Evolutionary conservation across 2,888 invertebrate species (phyloP), one percentile per base, ranked within the genome.

Genomic region (Dasysyrphus albostriatus): DNA sequence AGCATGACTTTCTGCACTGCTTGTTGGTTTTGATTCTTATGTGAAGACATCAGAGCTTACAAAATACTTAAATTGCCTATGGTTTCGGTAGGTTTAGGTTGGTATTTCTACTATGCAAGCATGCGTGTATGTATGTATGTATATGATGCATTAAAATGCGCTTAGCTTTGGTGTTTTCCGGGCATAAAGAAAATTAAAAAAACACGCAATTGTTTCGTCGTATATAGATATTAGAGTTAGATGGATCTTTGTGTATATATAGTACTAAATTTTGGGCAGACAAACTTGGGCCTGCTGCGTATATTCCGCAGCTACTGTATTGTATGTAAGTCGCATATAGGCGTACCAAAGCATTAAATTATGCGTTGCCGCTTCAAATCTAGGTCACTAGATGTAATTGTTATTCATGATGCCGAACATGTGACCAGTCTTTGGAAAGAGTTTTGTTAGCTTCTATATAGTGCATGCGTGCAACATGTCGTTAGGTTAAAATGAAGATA

Each of bases 361-460:
- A 83, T 83, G 87, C 78, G 83, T 87, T 70, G 74, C 75, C 47
- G 74, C 75, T 39, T 75, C 19, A 44, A 61, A 87, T 79, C 63
- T 87, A 75, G 87, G 87, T 87, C 87, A 87, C 49, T 77, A 56
- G 82, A 85, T 82, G 77, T 85, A 85, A 63, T 85, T 85, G 79
- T 73, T 81, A 72, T 84, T 81, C 72, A 80, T 73, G 76, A 59
- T 29, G 42, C n/a, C n/a, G n/a, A n/a, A n/a, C n/a, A 34, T 70
- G 44, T 82, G 61, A 73, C 59, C 32, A 69, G 72, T 80, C 47
- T 61, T 34, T 83, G 58, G 75, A 79, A 72, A 63, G 77, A 81
- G 56, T 44, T 83, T 83, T 59, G n/a, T 47, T 47, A 34, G 34
- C n/a, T 56, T 10, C 10, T 72, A 37, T 9, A 37, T 37, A 37